phyloP scores from a whole-genome alignment of 2,797 vertebrate genomes.

The Channa striata region DNA sequence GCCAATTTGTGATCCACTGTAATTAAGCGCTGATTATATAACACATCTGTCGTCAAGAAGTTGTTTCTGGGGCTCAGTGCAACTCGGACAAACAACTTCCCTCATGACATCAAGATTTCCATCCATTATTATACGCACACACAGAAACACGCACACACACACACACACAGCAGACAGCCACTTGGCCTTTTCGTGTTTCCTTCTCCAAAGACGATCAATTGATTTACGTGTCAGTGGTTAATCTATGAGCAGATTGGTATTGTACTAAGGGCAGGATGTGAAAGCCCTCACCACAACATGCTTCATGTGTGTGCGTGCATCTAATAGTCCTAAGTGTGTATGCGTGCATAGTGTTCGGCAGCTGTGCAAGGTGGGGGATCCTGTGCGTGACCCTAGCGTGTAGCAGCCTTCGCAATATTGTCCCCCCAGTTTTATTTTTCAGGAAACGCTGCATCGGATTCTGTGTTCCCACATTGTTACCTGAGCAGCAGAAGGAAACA shows the following conservation, averaged over 20 bases:
- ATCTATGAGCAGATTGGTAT: slow-evolving; percentile 53
- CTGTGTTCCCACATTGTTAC: slow-evolving; percentile 75
- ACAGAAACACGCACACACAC: background rate
- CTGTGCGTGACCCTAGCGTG: slow-evolving; percentile 55
- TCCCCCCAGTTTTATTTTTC: slow-evolving; percentile 53
- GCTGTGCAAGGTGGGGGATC: slow-evolving; percentile 52
- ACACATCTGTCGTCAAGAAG: slow-evolving; percentile 71
- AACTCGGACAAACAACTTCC: slow-evolving; percentile 65
- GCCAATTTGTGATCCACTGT: slow-evolving; percentile 38
- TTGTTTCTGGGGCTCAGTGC: slow-evolving; percentile 48
- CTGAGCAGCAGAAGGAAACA: slow-evolving; percentile 76
- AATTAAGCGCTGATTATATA: slow-evolving; percentile 57
- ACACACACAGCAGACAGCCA: slow-evolving; percentile 1
- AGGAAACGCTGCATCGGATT: slow-evolving; percentile 59
- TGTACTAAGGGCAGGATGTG: slow-evolving; percentile 60
- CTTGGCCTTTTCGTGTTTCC: slow-evolving; percentile 40
- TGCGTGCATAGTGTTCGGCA: slow-evolving; percentile 47
- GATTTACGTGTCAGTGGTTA: slow-evolving; percentile 26
- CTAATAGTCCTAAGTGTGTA: background rate
- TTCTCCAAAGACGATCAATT: slow-evolving; percentile 21
- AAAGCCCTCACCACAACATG: slow-evolving; percentile 21
- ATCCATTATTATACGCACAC: slow-evolving; percentile 46
- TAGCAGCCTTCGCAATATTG: slow-evolving; percentile 4
- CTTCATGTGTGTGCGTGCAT: slow-evolving; percentile 22
- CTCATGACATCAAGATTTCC: slow-evolving; percentile 71